Evolutionary conservation across 1,140 invertebrate species (phyloP), one percentile per base, ranked within the genome.

Genomic region (Pogonus chalceus): DNA sequence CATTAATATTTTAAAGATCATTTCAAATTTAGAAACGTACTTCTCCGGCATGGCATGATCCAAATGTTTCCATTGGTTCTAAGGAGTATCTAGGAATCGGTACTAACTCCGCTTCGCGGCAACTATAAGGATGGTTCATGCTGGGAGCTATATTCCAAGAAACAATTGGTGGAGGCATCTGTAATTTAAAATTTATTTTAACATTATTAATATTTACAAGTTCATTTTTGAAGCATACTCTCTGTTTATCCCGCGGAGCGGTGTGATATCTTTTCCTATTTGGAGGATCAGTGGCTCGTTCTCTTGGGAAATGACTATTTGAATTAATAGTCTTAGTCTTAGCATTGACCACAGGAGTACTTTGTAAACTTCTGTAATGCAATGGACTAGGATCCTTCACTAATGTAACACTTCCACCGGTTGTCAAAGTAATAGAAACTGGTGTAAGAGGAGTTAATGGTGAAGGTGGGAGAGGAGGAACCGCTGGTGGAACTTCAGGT

Each of bases 31-130:
- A 24, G 20, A 51, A 54, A 58, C 56, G 65, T 71, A 88, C 84
- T 75, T 88, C 85, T 66, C 85, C 85, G 57, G 83, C 80, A 63
- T 83, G 81, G 60, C 84, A 82, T 53, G 81, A 78, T 46, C 86
- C 86, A 39, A 88, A 72, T 64, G 82, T 84, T 65, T 87, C 83
- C 53, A 86, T 71, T 55, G 83, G 79, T 56, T 79, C 72, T 24
- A 89, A 72, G 64, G 79, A 80, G 60, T 82, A 79, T 53, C 82
- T 69, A 10, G 84, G 80, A 65, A 89, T 81, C 66, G 72, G 77
- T 59, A 68, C 79, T 60, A 77, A 69, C 64, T 81, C 79, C 31
- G 70, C 71, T 67, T 80, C 79, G 56, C 74, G 73, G 62, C 78
- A 78, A 60, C 75, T 79, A 67, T 79, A 81, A 35, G 75, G 66